phyloP scores from a whole-genome alignment of 2,797 vertebrate species.

The Lepus oiostolus region DNA sequence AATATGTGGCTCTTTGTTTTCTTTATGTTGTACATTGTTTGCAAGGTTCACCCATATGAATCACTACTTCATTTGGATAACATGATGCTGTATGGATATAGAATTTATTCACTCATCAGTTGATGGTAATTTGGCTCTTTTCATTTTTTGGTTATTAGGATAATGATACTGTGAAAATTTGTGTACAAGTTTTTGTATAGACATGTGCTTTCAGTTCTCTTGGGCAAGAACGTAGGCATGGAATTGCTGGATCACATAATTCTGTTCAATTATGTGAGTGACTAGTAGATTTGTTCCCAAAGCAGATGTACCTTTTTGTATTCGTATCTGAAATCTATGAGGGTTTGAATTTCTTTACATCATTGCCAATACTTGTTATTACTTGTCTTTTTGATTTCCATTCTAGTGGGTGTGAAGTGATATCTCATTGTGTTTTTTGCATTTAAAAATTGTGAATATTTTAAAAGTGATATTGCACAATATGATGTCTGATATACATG shows the following conservation, averaged over 20 bases:
- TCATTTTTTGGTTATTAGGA: background rate
- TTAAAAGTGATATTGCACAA: background rate
- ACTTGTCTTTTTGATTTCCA: background rate
- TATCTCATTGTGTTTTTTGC: slow-evolving; percentile 8
- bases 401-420: background rate
- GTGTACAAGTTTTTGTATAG: background rate
- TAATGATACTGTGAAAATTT: background rate
- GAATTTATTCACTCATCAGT: background rate
- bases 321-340: background rate
- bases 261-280: background rate
- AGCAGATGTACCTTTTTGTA: background rate
- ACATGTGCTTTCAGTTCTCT: slow-evolving; percentile 6
- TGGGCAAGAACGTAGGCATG: background rate
- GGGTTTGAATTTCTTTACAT: background rate
- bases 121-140: slow-evolving; percentile 28
- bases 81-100: background rate
- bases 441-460: background rate
- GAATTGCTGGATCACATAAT: background rate
- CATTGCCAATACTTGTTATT: background rate
- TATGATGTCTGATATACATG: background rate
- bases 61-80: slow-evolving; percentile 9
- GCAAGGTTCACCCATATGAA: background rate
- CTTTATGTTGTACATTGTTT: background rate
- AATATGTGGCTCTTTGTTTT: background rate
- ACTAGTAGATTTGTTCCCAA: background rate